Evolutionary conservation across 1,140 invertebrate species (phyloP).

Genomic region (Steinernema feltiae): DNA sequence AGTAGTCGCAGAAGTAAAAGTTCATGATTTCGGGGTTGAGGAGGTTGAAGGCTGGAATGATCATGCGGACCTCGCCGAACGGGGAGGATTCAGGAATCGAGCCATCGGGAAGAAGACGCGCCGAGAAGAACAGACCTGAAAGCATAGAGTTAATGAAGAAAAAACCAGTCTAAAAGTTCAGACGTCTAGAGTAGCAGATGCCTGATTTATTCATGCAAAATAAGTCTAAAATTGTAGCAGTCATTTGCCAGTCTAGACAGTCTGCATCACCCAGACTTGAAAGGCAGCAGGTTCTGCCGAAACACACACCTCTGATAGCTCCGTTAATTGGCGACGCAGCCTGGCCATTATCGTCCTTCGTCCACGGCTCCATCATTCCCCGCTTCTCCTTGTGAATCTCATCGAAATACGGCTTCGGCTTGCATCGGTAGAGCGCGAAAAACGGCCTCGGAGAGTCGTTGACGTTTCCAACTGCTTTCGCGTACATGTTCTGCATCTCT

Average conservation of each 20-base stretch:
- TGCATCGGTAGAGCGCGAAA: constrained; percentile 46
- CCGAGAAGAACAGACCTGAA: constrained; percentile 39
- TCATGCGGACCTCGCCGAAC: constrained; percentile 39
- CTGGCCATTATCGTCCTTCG: constrained; percentile 55
- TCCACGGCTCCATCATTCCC: constrained; percentile 50
- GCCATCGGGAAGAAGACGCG: constrained; percentile 28
- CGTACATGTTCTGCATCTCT: not conserved
- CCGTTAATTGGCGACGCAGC: constrained; percentile 50
- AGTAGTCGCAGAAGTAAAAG: constrained; percentile 42
- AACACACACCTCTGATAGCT: constrained; percentile 28
- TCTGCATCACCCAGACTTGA: too few species aligned
- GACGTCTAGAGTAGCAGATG: not conserved
- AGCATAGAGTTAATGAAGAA: too few species aligned
- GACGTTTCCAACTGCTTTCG: not conserved
- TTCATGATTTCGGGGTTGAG: constrained; percentile 29
- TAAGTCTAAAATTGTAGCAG: too few species aligned
- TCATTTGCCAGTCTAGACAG: too few species aligned
- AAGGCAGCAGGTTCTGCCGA: constrained; percentile 1
- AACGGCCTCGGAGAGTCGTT: not conserved
- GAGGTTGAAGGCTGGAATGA: constrained; percentile 23
- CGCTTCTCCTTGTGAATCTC: constrained; percentile 38
- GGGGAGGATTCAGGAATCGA: constrained; percentile 29
- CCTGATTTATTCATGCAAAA: too few species aligned
- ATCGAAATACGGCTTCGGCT: constrained; percentile 53
- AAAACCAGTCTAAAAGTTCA: too few species aligned